Evolutionary conservation across 2,888 invertebrate species (phyloP), one percentile per base, ranked within the genome.

Genomic region (Eucriotettix oculatus): DNA sequence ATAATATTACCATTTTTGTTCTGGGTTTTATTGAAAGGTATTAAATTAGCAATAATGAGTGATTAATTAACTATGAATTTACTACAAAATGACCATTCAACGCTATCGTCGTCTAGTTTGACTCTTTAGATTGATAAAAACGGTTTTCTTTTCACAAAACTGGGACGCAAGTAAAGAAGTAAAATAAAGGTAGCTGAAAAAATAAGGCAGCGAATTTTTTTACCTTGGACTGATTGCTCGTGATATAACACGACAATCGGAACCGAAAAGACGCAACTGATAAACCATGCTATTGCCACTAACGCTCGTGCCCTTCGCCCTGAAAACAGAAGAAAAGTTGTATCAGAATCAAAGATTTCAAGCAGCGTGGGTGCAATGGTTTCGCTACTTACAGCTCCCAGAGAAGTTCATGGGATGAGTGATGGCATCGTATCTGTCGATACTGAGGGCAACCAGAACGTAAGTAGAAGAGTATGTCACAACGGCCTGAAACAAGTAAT

Each of bases 331-430:
- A 29, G 29, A 29, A 29, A 29, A 29, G 29, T 29, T 5, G 7
- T 29, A 29, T 5, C 2, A 29, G 29, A 29, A 29, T 29, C 29
- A 7, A 7, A 2, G 29, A 29, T 7, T 29, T 29, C 29, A 29
- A 29, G 29, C 29, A 5, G 29, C 29, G 29, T 29, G 2, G 29
- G 7, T 29, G 29, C 2, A 2, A 7, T 29, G 3, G 7, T 29
- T 29, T 29, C 10, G 68, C 54, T 71, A 88, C 92, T 89, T 78
- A 93, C 93, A 92, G 72, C 92, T 91, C 69, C 91, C 90, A 58
- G 90, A 90, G 74, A 94, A 94, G 76, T 93, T 93, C 90, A 94
- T 91, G 1, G 94, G 94, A 74, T 91, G 88, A 14, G 90, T 90
- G 70, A 94, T 93, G 65, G 93, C 94, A 69, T 94, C 93, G 71